Evolutionary conservation across 2,888 invertebrate species (phyloP), one percentile per base, ranked within the genome.

Genomic region (Metopia argyrocephala): DNA sequence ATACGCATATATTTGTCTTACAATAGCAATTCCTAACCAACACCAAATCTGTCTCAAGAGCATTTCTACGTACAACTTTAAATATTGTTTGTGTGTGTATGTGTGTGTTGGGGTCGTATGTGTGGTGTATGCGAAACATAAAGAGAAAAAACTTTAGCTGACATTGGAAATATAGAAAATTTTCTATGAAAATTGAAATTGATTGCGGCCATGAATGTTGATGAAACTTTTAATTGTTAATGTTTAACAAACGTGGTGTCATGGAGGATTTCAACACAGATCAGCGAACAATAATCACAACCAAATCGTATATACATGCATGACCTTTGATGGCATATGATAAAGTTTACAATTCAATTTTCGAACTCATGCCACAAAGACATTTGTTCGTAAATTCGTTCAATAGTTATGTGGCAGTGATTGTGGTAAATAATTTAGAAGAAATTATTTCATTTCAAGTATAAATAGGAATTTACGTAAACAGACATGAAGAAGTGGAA

Each of bases 141-240:
- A 59, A 21, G 20, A 65, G 38, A 9, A 62, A 64, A 64, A 78
- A 66, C 65, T 71, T 66, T 46, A 54, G 31, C 54, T 73, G 78
- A 54, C 71, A 73, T 66, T 78, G 71, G 38, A 0, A 20, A 5
- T 68, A 59, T 50, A 23, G 6, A 52, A 21, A 59, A 61, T 48
- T 61, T 66, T 56, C 23, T 76, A 76, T 57, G 79, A 78, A 74
- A 83, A 83, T 84, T 83, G 82, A 82, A 84, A 84, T 81, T 83
- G 83, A 83, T 84, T 84, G 84, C 79, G 83, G 70, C 83, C 83
- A 76, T 82, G 84, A 83, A 83, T 83, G 82, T 81, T 83, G 80
- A 83, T 78, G 78, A 83, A 84, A 83, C 79, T 84, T 84, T 83
- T 84, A 84, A 83, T 83, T 83, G 83, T 83, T 84, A 83, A 83